Evolutionary conservation across 2,888 invertebrate species (phyloP).

Genomic region (Pristionchus mayeri): DNA sequence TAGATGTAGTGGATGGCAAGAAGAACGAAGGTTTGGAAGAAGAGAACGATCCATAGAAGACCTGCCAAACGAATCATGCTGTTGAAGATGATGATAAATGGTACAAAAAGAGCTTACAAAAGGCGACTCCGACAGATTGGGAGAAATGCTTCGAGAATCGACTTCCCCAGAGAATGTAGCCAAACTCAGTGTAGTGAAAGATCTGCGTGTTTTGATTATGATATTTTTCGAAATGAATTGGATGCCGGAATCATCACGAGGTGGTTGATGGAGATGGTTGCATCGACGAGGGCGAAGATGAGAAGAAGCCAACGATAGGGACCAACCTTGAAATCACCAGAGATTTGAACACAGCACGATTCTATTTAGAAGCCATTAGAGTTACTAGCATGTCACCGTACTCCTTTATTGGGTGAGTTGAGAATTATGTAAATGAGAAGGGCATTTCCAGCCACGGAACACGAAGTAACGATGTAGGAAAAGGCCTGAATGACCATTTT

Average conservation of each 20-base stretch:
- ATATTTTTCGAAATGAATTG: neutral
- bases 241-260: neutral
- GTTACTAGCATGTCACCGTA: neutral
- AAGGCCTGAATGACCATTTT: neutral
- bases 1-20: too few species aligned
- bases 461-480: neutral
- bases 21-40: too few species aligned
- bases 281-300: neutral
- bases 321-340: neutral
- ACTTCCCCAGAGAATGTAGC: too few species aligned
- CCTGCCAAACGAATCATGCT: too few species aligned
- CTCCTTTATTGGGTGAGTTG: neutral
- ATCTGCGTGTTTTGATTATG: neutral
- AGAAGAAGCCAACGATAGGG: neutral
- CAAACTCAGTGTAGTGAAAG: neutral
- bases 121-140: neutral
- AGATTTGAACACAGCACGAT: too few species aligned
- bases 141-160: neutral
- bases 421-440: neutral
- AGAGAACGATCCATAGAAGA: too few species aligned
- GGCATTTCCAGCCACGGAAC: neutral
- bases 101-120: too few species aligned
- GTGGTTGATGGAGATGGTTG: neutral
- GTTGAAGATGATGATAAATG: too few species aligned
- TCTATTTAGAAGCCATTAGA: neutral